phyloP scores from a whole-genome alignment of 2,888 invertebrate genomes.

The Hermodice carunculata region DNA sequence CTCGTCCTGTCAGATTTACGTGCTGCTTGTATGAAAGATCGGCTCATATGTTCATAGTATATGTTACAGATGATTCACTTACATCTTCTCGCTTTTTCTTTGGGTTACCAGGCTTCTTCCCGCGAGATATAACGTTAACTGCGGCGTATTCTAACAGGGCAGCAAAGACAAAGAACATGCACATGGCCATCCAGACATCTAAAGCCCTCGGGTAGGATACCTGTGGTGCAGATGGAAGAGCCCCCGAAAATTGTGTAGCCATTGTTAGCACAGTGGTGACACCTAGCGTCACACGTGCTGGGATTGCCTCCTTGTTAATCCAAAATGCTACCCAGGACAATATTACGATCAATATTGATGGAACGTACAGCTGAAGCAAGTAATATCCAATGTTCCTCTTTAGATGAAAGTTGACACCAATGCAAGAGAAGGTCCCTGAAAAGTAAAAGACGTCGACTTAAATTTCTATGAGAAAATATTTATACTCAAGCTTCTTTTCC shows the following conservation, averaged over 20 bases:
- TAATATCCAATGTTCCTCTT: not conserved
- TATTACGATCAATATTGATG: not conserved
- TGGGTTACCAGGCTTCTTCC: not conserved
- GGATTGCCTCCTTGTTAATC: not conserved
- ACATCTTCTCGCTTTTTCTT: conserved; percentile 9
- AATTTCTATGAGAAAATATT: no score
- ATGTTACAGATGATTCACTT: no score
- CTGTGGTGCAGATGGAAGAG: not conserved
- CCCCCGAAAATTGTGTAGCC: not conserved
- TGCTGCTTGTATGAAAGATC: no score
- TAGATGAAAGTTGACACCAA: no score
- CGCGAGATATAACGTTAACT: conserved; percentile 23
- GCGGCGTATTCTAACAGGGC: conserved; percentile 28
- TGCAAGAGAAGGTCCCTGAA: no score
- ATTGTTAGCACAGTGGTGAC: not conserved
- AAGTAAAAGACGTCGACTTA: no score
- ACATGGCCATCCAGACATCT: conserved; percentile 31
- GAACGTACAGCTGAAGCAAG: not conserved
- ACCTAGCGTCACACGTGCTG: not conserved
- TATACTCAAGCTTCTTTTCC: no score
- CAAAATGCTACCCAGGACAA: not conserved
- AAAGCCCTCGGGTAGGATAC: conserved; percentile 33
- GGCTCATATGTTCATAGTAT: no score
- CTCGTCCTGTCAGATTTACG: no score
- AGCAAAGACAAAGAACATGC: conserved; percentile 32